phyloP scores from a whole-genome alignment of 2,888 invertebrate species.

The Chaetogeoica ovagalla region DNA sequence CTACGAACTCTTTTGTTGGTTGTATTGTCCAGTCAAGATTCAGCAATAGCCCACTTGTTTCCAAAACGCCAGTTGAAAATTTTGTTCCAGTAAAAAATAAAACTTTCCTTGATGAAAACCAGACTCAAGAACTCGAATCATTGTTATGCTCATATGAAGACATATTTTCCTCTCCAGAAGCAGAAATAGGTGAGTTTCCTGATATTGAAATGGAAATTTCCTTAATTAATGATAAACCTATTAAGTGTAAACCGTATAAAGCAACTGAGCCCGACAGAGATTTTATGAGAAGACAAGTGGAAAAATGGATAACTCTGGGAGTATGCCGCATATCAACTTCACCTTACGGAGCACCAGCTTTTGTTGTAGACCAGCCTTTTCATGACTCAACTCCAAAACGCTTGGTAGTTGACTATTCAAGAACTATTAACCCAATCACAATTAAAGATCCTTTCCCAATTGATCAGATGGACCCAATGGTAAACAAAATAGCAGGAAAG shows the following conservation, averaged over 20 bases:
- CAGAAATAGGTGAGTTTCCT: constrained; percentile 11
- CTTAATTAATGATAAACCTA: constrained; percentile 13
- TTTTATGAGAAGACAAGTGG: constrained; percentile 11
- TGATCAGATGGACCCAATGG: constrained; percentile 6
- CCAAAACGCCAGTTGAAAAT: no score
- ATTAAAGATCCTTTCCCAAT: constrained; percentile 14
- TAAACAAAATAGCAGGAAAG: constrained; percentile 10
- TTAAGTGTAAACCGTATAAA: constrained; percentile 1
- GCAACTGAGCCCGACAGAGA: background rate
- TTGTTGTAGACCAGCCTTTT: no score
- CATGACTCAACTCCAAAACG: constrained; percentile 3
- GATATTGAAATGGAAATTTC: constrained; percentile 15
- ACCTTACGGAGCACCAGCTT: constrained; percentile 13
- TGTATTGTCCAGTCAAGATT: background rate
- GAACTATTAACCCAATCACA: constrained; percentile 20
- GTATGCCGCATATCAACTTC: background rate
- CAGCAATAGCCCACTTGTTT: no score
- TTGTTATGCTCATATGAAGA: background rate
- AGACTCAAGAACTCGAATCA: background rate
- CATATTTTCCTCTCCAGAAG: background rate
- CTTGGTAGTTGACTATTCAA: constrained; percentile 2
- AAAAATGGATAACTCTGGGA: background rate
- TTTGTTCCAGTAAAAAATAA: no score
- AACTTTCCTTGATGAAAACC: no score
- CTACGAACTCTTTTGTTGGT: background rate